phyloP scores from a whole-genome alignment of 2,113 vertebrate genomes.

The Ctenomys sociabilis region DNA sequence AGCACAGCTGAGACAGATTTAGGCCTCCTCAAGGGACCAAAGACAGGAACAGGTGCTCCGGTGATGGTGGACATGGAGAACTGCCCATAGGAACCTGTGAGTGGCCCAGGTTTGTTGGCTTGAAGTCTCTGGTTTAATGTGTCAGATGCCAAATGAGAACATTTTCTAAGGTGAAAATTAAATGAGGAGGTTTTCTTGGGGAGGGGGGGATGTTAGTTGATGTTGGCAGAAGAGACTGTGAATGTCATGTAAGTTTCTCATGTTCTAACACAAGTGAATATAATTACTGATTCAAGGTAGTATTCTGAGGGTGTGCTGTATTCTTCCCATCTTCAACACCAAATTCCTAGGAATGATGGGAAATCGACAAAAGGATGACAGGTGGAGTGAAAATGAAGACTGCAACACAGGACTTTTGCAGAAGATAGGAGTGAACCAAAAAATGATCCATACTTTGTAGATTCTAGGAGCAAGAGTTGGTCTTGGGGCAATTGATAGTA shows the following conservation, averaged over 20 bases:
- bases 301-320: not conserved
- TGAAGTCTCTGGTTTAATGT: conserved; percentile 23
- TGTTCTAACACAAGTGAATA: not conserved
- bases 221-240: not conserved
- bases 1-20: not conserved
- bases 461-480: not conserved
- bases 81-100: not conserved
- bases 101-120: not conserved
- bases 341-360: not conserved
- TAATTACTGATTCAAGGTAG: not conserved
- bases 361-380: not conserved
- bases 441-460: not conserved
- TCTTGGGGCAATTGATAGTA: not conserved
- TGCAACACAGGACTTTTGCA: not conserved
- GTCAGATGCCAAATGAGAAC: conserved; percentile 62
- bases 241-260: not conserved
- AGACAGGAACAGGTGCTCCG: not conserved
- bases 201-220: not conserved
- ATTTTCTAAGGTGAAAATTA: conserved; percentile 65
- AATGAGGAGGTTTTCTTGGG: conserved; percentile 65
- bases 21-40: not conserved
- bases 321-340: not conserved
- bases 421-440: not conserved
- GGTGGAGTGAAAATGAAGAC: not conserved
- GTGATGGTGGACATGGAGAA: not conserved